Evolutionary conservation across 2,113 vertebrate species (phyloP).

Genomic region (Pterophyllum scalare): DNA sequence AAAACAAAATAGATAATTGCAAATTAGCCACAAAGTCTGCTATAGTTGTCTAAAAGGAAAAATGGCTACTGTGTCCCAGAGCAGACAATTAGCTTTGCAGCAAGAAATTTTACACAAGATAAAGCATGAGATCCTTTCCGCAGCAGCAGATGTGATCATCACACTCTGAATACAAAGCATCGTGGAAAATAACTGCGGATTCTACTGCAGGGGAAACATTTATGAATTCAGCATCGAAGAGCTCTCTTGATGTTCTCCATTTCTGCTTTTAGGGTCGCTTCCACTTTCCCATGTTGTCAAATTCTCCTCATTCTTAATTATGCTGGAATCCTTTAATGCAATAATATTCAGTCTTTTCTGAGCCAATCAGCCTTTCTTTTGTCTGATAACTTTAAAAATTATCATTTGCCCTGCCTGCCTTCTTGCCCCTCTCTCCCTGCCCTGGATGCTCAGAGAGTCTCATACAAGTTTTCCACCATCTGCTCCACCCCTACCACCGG

Average conservation of each 20-base stretch:
- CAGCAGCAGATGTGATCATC: neutral
- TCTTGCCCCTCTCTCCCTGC: neutral
- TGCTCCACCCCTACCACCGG: neutral
- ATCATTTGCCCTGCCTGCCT: neutral
- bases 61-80: neutral
- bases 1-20: conserved; percentile 53
- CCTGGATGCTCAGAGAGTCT: neutral
- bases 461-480: neutral
- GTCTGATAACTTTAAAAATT: too few species aligned
- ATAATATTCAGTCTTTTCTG: neutral
- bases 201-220: neutral
- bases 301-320: neutral
- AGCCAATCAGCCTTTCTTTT: too few species aligned
- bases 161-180: neutral
- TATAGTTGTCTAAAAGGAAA: conserved; percentile 20
- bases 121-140: neutral
- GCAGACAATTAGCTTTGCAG: conserved; percentile 5
- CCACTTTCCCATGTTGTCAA: neutral
- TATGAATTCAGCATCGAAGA: neutral
- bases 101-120: neutral
- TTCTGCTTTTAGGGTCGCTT: neutral
- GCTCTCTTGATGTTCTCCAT: neutral
- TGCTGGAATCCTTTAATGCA: neutral
- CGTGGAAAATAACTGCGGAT: neutral
- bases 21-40: conserved; percentile 32